Conservation (phyloP, 2,113 vertebrate species). For the Cyprinus carpio region DNA sequence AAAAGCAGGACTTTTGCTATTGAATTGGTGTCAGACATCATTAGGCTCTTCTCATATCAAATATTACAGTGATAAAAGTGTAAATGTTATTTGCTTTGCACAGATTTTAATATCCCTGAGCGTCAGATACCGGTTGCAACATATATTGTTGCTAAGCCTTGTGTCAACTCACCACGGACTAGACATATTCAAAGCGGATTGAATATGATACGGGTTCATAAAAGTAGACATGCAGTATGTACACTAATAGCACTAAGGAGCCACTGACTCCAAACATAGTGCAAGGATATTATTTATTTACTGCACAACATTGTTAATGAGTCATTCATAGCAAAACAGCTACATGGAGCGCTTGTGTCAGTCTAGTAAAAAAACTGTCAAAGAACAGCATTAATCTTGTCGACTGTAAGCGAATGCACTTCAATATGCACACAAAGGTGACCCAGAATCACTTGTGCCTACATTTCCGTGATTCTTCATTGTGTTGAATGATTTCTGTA, state of each 20-base stretch:
- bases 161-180: not conserved
- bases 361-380: not conserved
- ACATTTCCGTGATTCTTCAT: not conserved
- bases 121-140: not conserved
- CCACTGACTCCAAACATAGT: not conserved
- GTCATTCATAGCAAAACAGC: not conserved
- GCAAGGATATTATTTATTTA: constrained; percentile 1
- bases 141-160: not conserved
- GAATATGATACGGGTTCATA: not conserved
- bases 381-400: not conserved
- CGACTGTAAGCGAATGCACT: not conserved
- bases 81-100: constrained; percentile 8
- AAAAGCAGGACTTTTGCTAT: not conserved
- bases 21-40: not conserved
- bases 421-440: no score
- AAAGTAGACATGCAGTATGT: not conserved
- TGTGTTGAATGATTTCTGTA: not conserved
- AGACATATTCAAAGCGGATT: not conserved
- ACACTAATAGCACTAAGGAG: not conserved
- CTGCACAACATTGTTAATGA: not conserved
- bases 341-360: no score
- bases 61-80: not conserved
- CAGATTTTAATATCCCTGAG: constrained; percentile 1
- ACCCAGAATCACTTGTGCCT: not conserved
- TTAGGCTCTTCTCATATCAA: not conserved